phyloP scores from a whole-genome alignment of 2,888 invertebrate species.

The Amorpha juglandis region DNA sequence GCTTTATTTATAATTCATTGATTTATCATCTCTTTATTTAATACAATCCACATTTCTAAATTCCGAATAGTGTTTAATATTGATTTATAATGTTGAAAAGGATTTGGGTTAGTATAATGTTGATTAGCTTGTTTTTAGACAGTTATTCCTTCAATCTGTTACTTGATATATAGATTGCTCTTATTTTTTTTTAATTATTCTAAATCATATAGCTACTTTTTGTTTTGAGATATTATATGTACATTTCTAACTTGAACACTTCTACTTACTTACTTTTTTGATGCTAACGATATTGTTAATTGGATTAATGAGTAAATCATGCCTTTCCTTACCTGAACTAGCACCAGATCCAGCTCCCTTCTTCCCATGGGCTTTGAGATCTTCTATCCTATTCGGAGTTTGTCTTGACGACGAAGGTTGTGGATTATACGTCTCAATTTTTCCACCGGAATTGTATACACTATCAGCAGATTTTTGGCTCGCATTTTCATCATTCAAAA shows the following conservation, averaged over 20 bases:
- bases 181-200: neutral
- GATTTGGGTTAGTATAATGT: neutral
- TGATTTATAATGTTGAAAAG: constrained; percentile 1
- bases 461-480: constrained; percentile 83
- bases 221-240: too few species aligned
- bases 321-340: constrained; percentile 77
- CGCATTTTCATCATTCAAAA: constrained; percentile 72
- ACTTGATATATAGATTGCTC: neutral
- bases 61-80: neutral
- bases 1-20: constrained; percentile 1
- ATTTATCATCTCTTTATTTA: constrained; percentile 12
- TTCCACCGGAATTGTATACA: constrained; percentile 83
- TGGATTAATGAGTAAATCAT: neutral
- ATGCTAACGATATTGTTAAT: neutral
- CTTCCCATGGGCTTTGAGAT: constrained; percentile 74
- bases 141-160: neutral
- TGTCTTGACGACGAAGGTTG: constrained; percentile 79
- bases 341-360: constrained; percentile 85
- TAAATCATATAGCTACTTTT: too few species aligned
- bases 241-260: neutral
- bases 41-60: constrained; percentile 4
- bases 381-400: constrained; percentile 78
- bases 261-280: neutral
- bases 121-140: neutral
- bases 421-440: constrained; percentile 68